phyloP scores from a whole-genome alignment of 2,113 vertebrate species.

The Orthonyx spaldingii region DNA sequence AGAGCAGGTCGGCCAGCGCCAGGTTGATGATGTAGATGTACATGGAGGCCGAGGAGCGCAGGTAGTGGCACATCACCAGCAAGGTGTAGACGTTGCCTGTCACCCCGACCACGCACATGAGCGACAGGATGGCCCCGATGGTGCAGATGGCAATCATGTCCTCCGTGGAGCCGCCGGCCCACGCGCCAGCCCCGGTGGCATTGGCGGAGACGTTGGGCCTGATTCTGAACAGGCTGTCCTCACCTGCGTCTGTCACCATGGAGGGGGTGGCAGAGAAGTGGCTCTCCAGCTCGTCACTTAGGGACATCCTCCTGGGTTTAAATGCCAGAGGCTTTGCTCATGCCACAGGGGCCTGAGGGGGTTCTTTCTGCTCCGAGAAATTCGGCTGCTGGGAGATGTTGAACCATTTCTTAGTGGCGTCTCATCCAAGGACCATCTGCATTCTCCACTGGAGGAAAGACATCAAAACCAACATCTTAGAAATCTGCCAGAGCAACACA shows the following conservation, averaged over 20 bases:
- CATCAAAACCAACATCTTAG: not conserved
- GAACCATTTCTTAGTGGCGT: not conserved
- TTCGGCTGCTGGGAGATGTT: accelerated
- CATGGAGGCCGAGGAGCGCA: conserved; percentile 87
- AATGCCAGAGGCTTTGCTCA: not conserved
- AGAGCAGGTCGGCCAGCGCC: conserved; percentile 86
- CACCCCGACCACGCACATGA: conserved; percentile 86
- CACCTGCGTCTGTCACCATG: conserved; percentile 71
- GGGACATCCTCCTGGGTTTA: conserved; percentile 47
- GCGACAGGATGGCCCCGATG: conserved; percentile 83
- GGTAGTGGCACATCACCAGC: conserved; percentile 88
- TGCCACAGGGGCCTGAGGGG: not conserved
- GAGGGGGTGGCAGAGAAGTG: conserved; percentile 30
- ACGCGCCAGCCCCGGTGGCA: not conserved
- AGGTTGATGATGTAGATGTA: conserved; percentile 92
- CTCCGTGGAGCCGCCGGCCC: conserved; percentile 59
- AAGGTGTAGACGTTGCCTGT: conserved; percentile 88
- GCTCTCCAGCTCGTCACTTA: not conserved
- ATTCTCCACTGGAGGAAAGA: conserved; percentile 1
- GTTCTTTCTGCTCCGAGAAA: not conserved
- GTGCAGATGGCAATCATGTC: conserved; percentile 80
- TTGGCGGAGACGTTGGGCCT: conserved; percentile 58
- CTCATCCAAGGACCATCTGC: not conserved
- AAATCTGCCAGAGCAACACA: not conserved
- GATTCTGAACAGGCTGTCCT: conserved; percentile 59